Evolutionary conservation across 2,113 vertebrate genomes (phyloP), one percentile per base, ranked within the genome.

Genomic region (Oryzias melastigma): DNA sequence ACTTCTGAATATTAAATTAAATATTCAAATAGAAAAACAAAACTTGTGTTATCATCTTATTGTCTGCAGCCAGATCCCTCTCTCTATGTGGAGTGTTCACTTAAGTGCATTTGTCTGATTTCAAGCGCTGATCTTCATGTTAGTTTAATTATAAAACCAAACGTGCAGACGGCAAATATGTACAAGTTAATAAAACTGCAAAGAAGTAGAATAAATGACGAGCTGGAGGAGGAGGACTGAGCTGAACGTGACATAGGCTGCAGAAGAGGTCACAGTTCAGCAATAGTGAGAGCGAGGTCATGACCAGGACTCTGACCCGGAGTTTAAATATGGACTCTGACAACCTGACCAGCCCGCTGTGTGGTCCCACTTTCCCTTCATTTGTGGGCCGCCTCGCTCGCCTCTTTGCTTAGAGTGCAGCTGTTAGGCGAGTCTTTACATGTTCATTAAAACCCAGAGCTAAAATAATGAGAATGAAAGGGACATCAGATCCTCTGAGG

Each of bases 281-380:
- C 18, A 20, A 18, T 12, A 69, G 66, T 17, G 63, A 51, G 51
- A 68, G 60, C n/a, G 44, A 67, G 63, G 65, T 74, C 75, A 77
- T 3, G 44, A 64, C 66, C 73, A 66, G 65, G 75, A 82, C 82
- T 55, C 68, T 81, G 79, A 86, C 81, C 81, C 79, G 82, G 64
- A 79, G 83, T 87, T 75, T 81, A 78, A 82, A 83, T 83, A 80
- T 76, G 82, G 77, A 75, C 62, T 68, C 75, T 43, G 76, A 82
- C 71, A 83, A 86, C 80, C 73, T 58, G 71, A 68, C 73, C 63
- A 25, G 18, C 74, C 62, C 19, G 22, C 81, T 83, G 80, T 80
- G 83, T 77, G 80, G 77, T 79, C 84, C 65, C 81, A 71, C 65
- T 69, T 60, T 78, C n/a, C 82, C 78, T 78, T 84, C 75, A 71